These are phyloP conservation scores for Brachycybe producta DNA, from an alignment of 2,888 invertebrate genomes.

Conservation along the genomic window DNA sequence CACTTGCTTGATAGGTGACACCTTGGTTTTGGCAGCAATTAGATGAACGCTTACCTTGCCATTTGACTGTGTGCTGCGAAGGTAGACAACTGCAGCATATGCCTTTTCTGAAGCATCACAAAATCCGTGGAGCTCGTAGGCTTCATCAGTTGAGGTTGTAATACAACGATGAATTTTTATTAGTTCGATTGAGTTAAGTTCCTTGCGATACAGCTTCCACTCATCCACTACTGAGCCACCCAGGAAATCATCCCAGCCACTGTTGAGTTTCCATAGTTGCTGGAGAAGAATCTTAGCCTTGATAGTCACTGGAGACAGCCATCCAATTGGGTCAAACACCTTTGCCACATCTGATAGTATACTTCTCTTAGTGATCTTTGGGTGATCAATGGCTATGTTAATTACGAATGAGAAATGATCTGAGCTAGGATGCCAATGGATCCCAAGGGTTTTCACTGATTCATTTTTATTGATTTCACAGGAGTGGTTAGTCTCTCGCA, in stretches of 20 bases:
- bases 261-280: neutral
- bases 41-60: no score
- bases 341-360: neutral
- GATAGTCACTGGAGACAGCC: neutral
- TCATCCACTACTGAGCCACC: no score
- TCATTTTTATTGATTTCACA: no score
- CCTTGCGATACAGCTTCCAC: neutral
- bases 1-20: no score
- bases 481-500: no score
- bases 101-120: slow-evolving; percentile 6
- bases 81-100: neutral
- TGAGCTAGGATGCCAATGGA: no score
- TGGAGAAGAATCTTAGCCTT: neutral
- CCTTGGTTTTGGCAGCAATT: no score
- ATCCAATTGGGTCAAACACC: slow-evolving; percentile 2
- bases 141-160: no score
- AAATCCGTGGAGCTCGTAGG: neutral
- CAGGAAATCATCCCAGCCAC: neutral
- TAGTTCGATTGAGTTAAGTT: neutral
- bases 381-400: no score
- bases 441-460: no score
- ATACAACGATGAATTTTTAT: neutral
- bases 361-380: neutral
- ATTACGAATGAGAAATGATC: no score
- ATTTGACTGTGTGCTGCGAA: neutral